These are phyloP conservation scores for Chionomys nivalis DNA, from an alignment of 2,113 vertebrate genomes.

Conservation along the genomic window DNA sequence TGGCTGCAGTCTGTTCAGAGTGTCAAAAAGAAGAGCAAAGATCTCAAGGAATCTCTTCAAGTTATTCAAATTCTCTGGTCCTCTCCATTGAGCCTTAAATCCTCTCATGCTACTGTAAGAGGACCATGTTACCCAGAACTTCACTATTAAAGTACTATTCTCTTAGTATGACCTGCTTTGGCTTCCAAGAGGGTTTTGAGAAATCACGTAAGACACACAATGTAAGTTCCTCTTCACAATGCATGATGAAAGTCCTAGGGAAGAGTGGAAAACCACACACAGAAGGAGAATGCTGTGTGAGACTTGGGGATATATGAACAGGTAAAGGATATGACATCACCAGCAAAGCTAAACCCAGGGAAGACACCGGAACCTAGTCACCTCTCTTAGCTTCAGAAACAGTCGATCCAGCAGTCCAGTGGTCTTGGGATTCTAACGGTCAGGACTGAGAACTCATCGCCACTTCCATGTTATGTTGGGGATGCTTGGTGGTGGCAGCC, in stretches of 20 bases:
- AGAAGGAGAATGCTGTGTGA: accelerated
- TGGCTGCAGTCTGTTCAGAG: no score
- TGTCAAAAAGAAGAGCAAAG: no score
- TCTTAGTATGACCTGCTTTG: neutral
- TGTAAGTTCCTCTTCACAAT: neutral
- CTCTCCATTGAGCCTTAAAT: neutral
- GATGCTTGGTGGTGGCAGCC: accelerated
- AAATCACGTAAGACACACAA: neutral
- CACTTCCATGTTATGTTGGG: neutral
- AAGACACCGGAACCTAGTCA: no score
- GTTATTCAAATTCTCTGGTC: neutral
- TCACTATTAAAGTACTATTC: no score
- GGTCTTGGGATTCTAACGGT: neutral
- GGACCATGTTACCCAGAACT: neutral
- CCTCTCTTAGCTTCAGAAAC: no score
- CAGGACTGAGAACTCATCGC: accelerated
- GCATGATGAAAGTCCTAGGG: neutral
- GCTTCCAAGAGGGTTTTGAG: neutral
- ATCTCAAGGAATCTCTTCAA: no score
- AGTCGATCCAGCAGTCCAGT: accelerated
- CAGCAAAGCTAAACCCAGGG: accelerated
- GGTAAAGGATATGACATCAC: no score
- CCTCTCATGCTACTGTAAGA: neutral
- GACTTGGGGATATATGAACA: accelerated
- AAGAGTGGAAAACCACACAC: neutral